phyloP scores from a whole-genome alignment of 2,113 vertebrate genomes.

The Aegithalos caudatus region DNA sequence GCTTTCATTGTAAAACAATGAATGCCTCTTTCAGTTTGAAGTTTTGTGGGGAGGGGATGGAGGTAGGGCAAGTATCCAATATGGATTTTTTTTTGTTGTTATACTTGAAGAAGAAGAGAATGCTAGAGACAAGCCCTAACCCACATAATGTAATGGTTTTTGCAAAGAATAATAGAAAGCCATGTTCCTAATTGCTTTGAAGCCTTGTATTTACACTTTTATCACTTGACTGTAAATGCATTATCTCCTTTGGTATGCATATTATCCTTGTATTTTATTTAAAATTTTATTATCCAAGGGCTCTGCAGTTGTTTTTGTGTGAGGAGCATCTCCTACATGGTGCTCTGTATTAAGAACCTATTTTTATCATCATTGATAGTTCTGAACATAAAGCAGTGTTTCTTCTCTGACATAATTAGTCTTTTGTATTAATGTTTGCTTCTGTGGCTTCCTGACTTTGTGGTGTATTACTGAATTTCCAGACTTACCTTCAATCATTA shows the following conservation, averaged over 20 bases:
- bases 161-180: neutral
- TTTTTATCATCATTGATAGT: neutral
- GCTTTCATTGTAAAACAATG: neutral
- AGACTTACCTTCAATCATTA: neutral
- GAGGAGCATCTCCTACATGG: neutral
- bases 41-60: neutral
- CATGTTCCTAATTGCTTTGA: neutral
- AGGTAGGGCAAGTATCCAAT: neutral
- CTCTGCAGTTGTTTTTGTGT: neutral
- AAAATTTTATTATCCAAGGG: neutral
- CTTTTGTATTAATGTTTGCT: neutral
- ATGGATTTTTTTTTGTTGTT: neutral
- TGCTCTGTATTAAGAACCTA: neutral
- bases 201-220: neutral
- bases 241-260: neutral
- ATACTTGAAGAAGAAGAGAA: neutral
- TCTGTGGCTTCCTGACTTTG: neutral
- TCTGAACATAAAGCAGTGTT: neutral
- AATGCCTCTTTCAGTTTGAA: neutral
- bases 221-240: neutral
- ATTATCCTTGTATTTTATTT: neutral
- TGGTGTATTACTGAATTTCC: neutral
- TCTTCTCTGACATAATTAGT: neutral
- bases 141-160: neutral
- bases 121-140: neutral